Base-by-base conservation (phyloP, 2,888 invertebrate species). In the Sinodicranocentrus sp. region DNA sequence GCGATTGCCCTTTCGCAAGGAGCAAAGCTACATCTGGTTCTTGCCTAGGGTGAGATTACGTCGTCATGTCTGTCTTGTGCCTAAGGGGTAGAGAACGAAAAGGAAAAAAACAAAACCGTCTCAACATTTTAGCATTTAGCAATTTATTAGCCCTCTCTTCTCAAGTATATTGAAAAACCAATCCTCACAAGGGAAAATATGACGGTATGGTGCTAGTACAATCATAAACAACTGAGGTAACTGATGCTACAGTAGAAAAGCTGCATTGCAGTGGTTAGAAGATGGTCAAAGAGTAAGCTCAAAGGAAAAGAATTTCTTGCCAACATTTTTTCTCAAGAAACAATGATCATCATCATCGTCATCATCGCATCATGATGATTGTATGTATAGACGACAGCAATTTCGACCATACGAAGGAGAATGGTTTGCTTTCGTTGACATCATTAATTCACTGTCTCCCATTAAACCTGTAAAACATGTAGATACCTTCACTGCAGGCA, bases 351-450 rank as follows among this genome's bases (percentile, higher is more conserved):
- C 17, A 61, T 68, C 21, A 43, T 76, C 33, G 54, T 77, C 15
- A 39, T 67, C 17, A 76, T 76, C 13, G 3, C n/a, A 43, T 77
- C 21, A 61, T 79, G 23, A 63, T 63, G 44, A 77, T 70, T 25
- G 63, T n/a, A 44, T 48, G 8, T 6, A 8, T 19, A 63, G 52
- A 19, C 39, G 52, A 19, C 17, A 26, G 67, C n/a, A 59, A 44
- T 52, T 21, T 67, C 26, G 43, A 61, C 70, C 23, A 13, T 63
- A 65, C n/a, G n/a, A n/a, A 48, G 48, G 52, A 48, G 48, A 72
- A 52, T 25, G 5, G 71, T 70, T 79, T 79, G 26, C 70, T 79
- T 79, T 72, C 63, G 79, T 79, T 79, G 79, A 79, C 78, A 79
- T 33, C 33, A 70, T 65, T 79, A 79, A 72, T 72, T 79, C 79